Evolutionary conservation across 2,113 vertebrate genomes (phyloP).

Genomic region (Cryptomyrus ogoouensis): DNA sequence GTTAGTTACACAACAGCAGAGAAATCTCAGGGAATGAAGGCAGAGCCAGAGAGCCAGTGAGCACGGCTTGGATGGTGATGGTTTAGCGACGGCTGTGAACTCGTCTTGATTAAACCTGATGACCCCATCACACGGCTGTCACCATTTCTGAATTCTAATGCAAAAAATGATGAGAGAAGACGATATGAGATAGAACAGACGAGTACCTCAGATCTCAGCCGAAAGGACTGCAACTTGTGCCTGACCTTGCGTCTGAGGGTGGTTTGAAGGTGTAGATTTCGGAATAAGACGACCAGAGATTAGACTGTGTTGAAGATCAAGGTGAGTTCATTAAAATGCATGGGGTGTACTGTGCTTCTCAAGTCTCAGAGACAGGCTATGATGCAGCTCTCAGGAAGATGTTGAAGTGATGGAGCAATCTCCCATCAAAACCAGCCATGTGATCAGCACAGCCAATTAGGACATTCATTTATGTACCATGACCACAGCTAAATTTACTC

Average conservation of each 20-base stretch:
- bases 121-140: neutral
- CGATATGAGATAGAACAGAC: neutral
- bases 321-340: neutral
- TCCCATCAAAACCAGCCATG: neutral
- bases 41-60: neutral
- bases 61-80: neutral
- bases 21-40: neutral
- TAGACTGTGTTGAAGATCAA: neutral
- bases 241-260: neutral
- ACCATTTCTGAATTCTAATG: conserved; percentile 1
- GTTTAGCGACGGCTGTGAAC: neutral
- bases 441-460: conserved; percentile 12
- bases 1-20: neutral
- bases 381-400: neutral
- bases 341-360: neutral
- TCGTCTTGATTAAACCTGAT: neutral
- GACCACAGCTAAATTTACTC: conserved; percentile 8
- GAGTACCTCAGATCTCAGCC: neutral
- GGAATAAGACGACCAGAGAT: neutral
- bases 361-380: neutral
- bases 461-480: conserved; percentile 10
- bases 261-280: neutral
- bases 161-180: neutral
- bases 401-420: neutral
- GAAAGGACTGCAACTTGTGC: neutral